Conservation (phyloP, 2,113 vertebrate species). For the Salvelinus alpinus region DNA sequence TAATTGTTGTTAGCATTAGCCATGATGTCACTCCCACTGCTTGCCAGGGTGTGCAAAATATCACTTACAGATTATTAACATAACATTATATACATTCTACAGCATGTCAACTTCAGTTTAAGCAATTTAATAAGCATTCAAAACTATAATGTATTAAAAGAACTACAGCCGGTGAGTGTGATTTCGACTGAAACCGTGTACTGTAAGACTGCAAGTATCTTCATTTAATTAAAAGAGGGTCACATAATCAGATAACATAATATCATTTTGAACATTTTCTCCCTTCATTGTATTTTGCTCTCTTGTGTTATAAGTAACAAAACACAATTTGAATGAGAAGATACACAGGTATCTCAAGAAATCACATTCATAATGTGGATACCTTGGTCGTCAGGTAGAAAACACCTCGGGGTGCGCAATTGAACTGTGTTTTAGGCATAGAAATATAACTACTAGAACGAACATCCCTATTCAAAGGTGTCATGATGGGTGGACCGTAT, state of each 20-base stretch:
- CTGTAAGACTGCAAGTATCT: neutral
- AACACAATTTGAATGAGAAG: conserved; percentile 21
- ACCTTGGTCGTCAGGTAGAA: conserved; percentile 54
- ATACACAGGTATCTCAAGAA: conserved; percentile 52
- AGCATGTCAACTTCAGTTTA: conserved; percentile 64
- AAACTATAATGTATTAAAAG: conserved; percentile 64
- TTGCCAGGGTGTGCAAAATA: conserved; percentile 50
- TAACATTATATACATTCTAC: conserved; percentile 67
- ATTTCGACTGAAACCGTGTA: conserved; percentile 15
- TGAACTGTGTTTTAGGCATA: conserved; percentile 25
- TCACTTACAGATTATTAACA: conserved; percentile 41
- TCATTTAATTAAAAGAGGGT: conserved; percentile 22
- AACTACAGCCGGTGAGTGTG: conserved; percentile 32
- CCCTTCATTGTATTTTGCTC: conserved; percentile 25
- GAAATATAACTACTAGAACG: conserved; percentile 3
- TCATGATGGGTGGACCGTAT: too few species aligned
- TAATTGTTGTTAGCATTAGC: conserved; percentile 55
- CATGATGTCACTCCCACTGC: conserved; percentile 46
- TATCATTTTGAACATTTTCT: conserved; percentile 32
- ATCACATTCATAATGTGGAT: conserved; percentile 65
- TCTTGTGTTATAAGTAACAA: conserved; percentile 12
- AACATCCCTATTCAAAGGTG: too few species aligned
- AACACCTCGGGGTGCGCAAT: neutral
- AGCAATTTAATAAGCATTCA: conserved; percentile 62
- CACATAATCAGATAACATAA: conserved; percentile 26